Evolutionary conservation across 64 coral and sea anemone species (phyloP).

Genomic region (Acropora tenuis): DNA sequence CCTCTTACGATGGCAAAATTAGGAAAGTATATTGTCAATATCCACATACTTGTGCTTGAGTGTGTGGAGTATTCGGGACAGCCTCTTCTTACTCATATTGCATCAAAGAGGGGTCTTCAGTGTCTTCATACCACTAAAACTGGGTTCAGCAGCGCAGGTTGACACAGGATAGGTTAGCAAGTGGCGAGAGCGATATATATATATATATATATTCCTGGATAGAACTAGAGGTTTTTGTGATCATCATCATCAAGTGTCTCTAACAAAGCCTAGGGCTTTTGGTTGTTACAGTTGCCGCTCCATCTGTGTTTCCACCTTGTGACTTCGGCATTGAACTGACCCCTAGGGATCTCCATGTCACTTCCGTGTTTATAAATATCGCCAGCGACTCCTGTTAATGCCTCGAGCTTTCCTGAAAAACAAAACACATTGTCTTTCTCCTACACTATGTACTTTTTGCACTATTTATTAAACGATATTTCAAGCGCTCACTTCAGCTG

Average conservation of each 20-base stretch:
- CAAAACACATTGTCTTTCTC: neutral
- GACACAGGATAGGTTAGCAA: slow-evolving; percentile 4
- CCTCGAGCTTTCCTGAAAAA: neutral
- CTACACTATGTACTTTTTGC: too few relatives aligned
- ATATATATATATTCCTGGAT: neutral
- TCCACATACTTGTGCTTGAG: too few relatives aligned
- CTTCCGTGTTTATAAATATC: slow-evolving; percentile 1
- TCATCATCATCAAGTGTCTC: neutral
- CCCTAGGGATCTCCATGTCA: neutral
- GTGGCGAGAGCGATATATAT: neutral
- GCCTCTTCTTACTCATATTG: neutral
- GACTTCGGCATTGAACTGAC: slow-evolving; percentile 17
- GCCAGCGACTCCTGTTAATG: neutral
- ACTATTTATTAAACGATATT: too few relatives aligned
- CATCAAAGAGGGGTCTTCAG: neutral
- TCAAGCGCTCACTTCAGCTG: too few relatives aligned
- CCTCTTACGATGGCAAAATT: too few relatives aligned
- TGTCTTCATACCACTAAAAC: slow-evolving; percentile 14
- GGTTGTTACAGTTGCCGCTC: neutral
- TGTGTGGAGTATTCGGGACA: too few relatives aligned
- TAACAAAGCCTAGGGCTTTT: neutral
- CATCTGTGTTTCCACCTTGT: slow-evolving; percentile 24
- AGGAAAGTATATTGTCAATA: too few relatives aligned
- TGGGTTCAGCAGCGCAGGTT: neutral
- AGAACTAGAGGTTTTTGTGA: neutral